phyloP scores from a whole-genome alignment of 2,888 invertebrate species.

The Eupithecia insigniata region DNA sequence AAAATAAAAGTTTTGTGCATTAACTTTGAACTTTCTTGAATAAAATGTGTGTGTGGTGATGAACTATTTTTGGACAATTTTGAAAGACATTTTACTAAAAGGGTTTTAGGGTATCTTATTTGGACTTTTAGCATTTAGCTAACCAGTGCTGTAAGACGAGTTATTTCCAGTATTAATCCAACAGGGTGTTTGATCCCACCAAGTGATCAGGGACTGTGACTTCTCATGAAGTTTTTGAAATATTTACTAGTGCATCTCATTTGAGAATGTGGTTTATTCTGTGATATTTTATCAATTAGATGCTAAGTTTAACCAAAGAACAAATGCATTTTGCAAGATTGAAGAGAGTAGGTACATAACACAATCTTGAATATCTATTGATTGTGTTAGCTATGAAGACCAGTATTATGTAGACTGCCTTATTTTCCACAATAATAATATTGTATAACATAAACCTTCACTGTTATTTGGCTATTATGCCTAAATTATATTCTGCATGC shows the following conservation, averaged over 20 bases:
- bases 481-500: background rate
- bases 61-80: constrained; percentile 63
- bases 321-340: background rate
- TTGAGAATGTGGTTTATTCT: constrained; percentile 56
- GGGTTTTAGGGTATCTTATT: constrained; percentile 24
- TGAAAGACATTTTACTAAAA: constrained; percentile 26
- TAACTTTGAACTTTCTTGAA: constrained; percentile 83
- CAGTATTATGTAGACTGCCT: constrained; percentile 18
- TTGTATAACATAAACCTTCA: background rate
- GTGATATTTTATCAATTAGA: constrained; percentile 61
- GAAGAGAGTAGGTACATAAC: background rate
- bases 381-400: constrained; percentile 7
- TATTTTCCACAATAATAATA: constrained; percentile 9
- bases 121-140: constrained; percentile 24
- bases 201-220: constrained; percentile 19
- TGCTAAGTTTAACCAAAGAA: constrained; percentile 41
- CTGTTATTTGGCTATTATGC: background rate
- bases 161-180: constrained; percentile 6
- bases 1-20: constrained; percentile 78
- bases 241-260: constrained; percentile 45
- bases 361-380: background rate
- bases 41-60: constrained; percentile 74
- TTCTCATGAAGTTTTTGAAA: constrained; percentile 8
- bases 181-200: constrained; percentile 22
- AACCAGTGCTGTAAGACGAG: constrained; percentile 21